Evolutionary conservation across 92 coral and sea anemone genomes (phyloP).

Genomic region (Phenganax marumi): DNA sequence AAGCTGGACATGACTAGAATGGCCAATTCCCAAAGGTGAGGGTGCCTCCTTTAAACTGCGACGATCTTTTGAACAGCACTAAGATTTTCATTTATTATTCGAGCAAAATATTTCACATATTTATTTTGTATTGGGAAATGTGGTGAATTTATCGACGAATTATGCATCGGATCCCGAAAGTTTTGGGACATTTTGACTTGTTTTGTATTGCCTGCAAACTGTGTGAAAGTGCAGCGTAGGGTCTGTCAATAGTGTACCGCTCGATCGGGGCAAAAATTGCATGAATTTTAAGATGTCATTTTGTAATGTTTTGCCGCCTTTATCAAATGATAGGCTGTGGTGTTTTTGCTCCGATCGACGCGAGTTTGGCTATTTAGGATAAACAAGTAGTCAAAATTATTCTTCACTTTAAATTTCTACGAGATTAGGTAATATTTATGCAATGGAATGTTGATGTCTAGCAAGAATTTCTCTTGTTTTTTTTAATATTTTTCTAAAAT

Average conservation of each 20-base stretch:
- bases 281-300: not conserved
- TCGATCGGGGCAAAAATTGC: not conserved
- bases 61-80: not conserved
- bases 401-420: not conserved
- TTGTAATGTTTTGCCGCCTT: slow-evolving; percentile 28
- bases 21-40: slow-evolving; percentile 13
- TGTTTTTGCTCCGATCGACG: not conserved
- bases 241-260: not conserved
- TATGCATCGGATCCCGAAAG: too few species aligned
- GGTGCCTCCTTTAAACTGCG: not conserved
- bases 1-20: slow-evolving; percentile 24
- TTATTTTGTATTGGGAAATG: not conserved
- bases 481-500: too few species aligned
- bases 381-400: not conserved
- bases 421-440: not conserved
- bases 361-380: not conserved
- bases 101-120: not conserved
- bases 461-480: not conserved
- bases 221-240: not conserved
- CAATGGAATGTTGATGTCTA: not conserved
- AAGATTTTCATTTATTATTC: not conserved
- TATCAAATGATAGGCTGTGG: not conserved
- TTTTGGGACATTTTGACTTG: not conserved
- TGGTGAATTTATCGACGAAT: not conserved
- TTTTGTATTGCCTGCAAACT: not conserved